Evolutionary conservation across 1,140 invertebrate species (phyloP), one percentile per base, ranked within the genome.

Genomic region (Lutraria rhynchaena): DNA sequence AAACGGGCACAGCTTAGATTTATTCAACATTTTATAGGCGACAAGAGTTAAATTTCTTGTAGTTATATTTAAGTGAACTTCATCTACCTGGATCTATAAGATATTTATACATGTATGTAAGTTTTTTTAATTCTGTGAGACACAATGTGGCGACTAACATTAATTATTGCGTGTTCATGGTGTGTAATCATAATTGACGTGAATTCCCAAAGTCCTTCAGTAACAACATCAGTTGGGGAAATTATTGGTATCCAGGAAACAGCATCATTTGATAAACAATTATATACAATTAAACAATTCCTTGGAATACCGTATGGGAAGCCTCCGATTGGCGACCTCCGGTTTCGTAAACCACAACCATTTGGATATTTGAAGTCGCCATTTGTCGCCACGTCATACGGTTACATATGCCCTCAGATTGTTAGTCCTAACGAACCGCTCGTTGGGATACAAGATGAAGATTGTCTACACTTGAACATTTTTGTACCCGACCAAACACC

Each of bases 391-490:
- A 98, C 96, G 0, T 94, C 94, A 88, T 94, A 94, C 84, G 97
- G 17, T 93, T 95, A 82, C 96, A 53, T 84, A 22, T 85, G 86
- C 53, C 49, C 61, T n/a, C 84, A 85, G 58, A 37, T 46, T 7
- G 27, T 63, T 15, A 41, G 19, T 17, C 58, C 49, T 9, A 17
- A n/a, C 15, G 33, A 41, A 41, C 33, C 55, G 19, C 41, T 63
- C 22, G 44, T 49, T 24, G 57, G 44, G 0, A 49, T 24, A 27
- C 58, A 63, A 19, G 44, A 61, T 22, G 98, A 99, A 94, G 98
- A 99, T 93, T 99, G 98, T 92, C 94, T 99, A 13, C 97, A 97
- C 91, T 94, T 99, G 71, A 99, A 98, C 91, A 96, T 99, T 17
- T 94, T 93, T 93, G 89, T 95, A 85, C 97, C 97, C 1, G 33